These are phyloP conservation scores for Leucoraja erinaceus DNA, from an alignment of 2,113 vertebrate species.

Conservation along the genomic window DNA sequence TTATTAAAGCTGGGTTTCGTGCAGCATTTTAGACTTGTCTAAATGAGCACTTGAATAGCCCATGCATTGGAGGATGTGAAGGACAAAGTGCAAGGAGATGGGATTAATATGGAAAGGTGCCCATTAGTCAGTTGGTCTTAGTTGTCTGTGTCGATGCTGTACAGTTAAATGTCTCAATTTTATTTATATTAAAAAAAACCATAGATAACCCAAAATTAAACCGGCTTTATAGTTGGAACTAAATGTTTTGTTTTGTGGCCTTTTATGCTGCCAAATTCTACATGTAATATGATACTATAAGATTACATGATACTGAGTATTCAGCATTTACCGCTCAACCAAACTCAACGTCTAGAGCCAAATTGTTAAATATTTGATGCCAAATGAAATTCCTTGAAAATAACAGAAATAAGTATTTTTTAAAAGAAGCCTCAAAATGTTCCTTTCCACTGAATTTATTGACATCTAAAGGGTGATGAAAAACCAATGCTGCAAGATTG, in stretches of 20 bases:
- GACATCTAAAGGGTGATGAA: background rate
- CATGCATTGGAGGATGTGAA: no score
- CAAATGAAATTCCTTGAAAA: background rate
- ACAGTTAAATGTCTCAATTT: no score
- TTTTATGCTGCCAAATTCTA: background rate
- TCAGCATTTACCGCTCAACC: background rate
- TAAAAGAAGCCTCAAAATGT: background rate
- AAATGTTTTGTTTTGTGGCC: background rate
- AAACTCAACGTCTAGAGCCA: background rate
- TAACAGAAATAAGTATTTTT: background rate
- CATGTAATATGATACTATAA: background rate
- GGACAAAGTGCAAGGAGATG: no score
- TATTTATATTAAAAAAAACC: no score
- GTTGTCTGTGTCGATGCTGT: no score
- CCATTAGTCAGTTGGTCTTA: no score
- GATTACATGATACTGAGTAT: background rate
- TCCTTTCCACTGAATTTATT: background rate
- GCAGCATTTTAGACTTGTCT: no score
- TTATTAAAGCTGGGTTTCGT: no score
- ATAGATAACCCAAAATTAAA: no score
- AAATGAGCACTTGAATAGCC: no score
- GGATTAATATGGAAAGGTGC: no score
- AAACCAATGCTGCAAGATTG: background rate
- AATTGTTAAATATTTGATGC: background rate
- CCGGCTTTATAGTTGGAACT: no score